These are phyloP conservation scores for Gopherus evgoodei DNA, from an alignment of 2,113 vertebrate species.

Conservation along the genomic window DNA sequence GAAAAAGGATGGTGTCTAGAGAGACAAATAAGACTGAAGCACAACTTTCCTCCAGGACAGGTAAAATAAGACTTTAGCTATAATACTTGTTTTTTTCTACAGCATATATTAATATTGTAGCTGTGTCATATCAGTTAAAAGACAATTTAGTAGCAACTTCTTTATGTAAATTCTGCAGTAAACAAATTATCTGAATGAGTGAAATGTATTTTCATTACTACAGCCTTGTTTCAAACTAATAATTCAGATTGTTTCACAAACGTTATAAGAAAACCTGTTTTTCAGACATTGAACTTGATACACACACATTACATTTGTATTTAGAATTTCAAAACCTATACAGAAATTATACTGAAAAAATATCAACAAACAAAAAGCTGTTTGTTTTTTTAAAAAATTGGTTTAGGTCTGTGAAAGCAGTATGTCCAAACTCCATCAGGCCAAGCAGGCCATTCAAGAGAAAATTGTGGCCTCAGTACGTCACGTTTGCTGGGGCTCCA, in stretches of 20 bases:
- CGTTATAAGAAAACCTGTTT: neutral
- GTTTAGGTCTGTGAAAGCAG: neutral
- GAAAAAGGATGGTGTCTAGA: neutral
- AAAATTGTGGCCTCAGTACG: neutral
- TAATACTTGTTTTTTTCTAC: neutral
- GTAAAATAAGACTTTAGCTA: neutral
- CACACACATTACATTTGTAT: neutral
- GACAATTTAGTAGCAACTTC: neutral
- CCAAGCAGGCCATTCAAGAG: neutral
- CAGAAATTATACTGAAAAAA: neutral
- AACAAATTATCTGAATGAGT: neutral
- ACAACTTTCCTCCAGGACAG: neutral
- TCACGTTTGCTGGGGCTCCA: neutral
- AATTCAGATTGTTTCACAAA: neutral
- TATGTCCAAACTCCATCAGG: neutral
- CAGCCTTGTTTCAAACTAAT: neutral
- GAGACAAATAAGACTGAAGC: neutral
- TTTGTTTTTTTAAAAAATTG: neutral
- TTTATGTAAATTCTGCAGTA: neutral
- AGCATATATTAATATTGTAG: neutral
- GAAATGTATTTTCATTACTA: neutral
- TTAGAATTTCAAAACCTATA: neutral
- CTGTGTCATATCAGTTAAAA: neutral
- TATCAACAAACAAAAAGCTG: neutral
- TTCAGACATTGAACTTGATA: neutral